Percentiles rank a stretch among this genome's conserved stretches.
Evolutionary conservation across 2,797 vertebrate genomes (phyloP).

Genomic region (Pseudochirops corinnae): DNA sequence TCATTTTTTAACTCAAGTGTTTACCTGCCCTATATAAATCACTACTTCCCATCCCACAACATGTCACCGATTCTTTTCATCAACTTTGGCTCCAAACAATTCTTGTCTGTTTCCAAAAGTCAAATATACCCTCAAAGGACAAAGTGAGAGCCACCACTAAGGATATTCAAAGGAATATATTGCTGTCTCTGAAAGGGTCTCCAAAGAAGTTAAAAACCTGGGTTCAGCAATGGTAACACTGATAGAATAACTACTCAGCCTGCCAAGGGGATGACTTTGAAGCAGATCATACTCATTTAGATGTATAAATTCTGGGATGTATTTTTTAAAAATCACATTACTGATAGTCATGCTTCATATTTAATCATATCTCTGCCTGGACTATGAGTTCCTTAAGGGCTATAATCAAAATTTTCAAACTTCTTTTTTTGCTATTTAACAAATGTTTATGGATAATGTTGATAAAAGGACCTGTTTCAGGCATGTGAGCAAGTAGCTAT

Average conservation of each 20-base stretch:
- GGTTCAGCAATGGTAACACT: neutral
- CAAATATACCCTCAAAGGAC: neutral
- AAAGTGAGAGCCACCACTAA: neutral
- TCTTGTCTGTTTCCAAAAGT: neutral
- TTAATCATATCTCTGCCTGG: neutral
- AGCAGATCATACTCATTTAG: slow-evolving; percentile 7
- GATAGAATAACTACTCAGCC: neutral
- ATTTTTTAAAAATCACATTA: neutral
- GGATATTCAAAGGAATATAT: neutral
- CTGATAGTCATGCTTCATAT: neutral
- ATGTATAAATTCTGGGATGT: neutral
- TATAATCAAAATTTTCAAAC: neutral
- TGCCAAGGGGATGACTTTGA: slow-evolving; percentile 1
- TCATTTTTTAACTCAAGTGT: neutral
- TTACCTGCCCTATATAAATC: neutral
- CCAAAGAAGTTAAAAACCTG: neutral
- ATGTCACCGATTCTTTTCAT: neutral
- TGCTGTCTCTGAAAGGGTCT: neutral
- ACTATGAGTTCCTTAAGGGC: neutral
- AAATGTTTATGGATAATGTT: neutral
- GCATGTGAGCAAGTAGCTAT: neutral
- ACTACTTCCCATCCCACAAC: neutral
- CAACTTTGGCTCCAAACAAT: neutral
- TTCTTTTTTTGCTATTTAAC: neutral
- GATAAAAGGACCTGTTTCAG: neutral